phyloP scores from a whole-genome alignment of 2,797 vertebrate species.

The Peromyscus melanophrys region DNA sequence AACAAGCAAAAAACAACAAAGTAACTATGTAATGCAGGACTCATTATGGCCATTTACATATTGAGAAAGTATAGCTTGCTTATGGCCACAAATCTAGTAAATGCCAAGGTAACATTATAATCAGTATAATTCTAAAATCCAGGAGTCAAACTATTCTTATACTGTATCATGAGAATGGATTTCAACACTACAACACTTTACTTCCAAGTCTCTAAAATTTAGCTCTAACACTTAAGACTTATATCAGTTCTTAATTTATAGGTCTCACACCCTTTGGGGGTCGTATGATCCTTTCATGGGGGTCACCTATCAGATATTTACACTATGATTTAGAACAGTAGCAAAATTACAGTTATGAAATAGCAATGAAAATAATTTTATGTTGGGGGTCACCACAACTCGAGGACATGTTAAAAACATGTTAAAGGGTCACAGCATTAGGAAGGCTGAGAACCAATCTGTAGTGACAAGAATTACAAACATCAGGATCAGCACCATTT shows the following conservation, averaged over 20 bases:
- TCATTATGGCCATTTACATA: constrained; percentile 35
- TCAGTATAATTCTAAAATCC: constrained; percentile 24
- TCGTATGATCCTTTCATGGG: background rate
- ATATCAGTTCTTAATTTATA: background rate
- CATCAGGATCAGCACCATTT: background rate
- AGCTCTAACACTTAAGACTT: background rate
- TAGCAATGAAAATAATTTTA: background rate
- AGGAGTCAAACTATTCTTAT: constrained; percentile 54
- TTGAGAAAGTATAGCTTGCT: constrained; percentile 9
- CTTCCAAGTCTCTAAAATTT: constrained; percentile 55
- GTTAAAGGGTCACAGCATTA: no score
- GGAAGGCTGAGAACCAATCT: background rate
- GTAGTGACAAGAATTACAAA: constrained; percentile 31
- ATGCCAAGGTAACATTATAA: constrained; percentile 14
- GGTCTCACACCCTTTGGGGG: background rate
- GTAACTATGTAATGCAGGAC: background rate
- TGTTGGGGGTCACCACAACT: no score
- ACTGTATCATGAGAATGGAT: constrained; percentile 28
- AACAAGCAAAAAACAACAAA: constrained; percentile 29
- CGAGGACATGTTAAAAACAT: no score
- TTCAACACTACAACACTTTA: constrained; percentile 40
- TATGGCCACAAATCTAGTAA: constrained; percentile 55
- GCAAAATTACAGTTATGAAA: background rate
- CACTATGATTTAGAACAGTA: background rate
- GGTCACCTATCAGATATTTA: background rate